Conservation (phyloP, 2,113 vertebrate genomes). For the Phrynocephalus versicolor region DNA sequence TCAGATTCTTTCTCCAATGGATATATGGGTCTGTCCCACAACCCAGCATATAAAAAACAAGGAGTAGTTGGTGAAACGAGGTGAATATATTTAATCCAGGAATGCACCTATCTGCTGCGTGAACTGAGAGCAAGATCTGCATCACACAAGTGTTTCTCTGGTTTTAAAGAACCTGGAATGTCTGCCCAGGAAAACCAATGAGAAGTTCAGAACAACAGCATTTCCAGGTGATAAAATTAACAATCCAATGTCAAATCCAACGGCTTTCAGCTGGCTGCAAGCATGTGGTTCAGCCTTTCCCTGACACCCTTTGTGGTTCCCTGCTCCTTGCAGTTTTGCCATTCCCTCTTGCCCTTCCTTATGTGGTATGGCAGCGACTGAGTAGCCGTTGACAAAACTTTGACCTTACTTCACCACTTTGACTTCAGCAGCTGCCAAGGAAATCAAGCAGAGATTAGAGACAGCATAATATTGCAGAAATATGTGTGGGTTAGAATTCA, state of each 20-base stretch:
- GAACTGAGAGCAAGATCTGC: no score
- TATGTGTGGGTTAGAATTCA: slow-evolving; percentile 43
- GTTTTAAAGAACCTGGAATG: neutral
- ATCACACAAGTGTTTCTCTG: neutral
- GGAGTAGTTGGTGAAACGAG: neutral
- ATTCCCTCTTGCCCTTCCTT: neutral
- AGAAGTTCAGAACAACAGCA: neutral
- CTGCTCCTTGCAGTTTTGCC: neutral
- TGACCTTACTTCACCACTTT: slow-evolving; percentile 6
- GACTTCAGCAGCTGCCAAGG: neutral
- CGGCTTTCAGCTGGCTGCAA: neutral
- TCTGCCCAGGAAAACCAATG: neutral
- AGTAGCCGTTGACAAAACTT: neutral
- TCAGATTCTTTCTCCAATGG: no score
- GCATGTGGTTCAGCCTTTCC: neutral
- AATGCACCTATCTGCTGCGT: neutral
- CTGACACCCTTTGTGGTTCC: slow-evolving; percentile 1
- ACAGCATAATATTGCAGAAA: slow-evolving; percentile 26
- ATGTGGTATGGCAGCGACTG: neutral
- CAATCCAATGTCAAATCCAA: neutral
- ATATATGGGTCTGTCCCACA: no score
- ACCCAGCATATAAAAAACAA: neutral
- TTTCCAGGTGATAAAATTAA: neutral
- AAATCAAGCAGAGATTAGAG: neutral
- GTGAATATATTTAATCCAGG: neutral